phyloP scores from a whole-genome alignment of 1,140 invertebrate species.

The Adoxophyes honmai region DNA sequence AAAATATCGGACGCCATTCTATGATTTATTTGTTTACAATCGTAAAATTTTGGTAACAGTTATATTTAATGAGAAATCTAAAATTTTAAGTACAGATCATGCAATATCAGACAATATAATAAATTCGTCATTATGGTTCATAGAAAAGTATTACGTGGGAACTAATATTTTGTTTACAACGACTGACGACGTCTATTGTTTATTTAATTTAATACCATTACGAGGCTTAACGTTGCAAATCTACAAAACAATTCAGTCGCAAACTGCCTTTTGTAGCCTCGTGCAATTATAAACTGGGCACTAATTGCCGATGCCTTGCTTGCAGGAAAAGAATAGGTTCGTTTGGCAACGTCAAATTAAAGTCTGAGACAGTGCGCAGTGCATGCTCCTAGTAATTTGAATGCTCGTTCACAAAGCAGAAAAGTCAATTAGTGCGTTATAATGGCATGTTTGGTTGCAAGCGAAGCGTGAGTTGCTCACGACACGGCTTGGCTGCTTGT shows the following conservation, averaged over 20 bases:
- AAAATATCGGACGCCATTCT: too few relatives aligned
- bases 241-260: neutral
- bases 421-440: slow-evolving; percentile 30
- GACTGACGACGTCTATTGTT: neutral
- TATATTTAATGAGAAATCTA: too few relatives aligned
- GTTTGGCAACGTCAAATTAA: neutral
- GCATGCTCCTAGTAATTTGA: slow-evolving; percentile 27
- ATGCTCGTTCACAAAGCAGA: slow-evolving; percentile 26
- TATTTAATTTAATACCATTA: neutral
- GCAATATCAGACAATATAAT: too few relatives aligned
- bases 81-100: too few relatives aligned
- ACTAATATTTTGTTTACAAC: neutral
- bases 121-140: too few relatives aligned
- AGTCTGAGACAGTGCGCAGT: neutral
- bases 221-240: neutral
- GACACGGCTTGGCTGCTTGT: slow-evolving; percentile 34
- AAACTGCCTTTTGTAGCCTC: neutral
- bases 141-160: neutral
- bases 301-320: slow-evolving; percentile 5
- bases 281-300: neutral
- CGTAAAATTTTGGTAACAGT: too few relatives aligned
- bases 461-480: slow-evolving; percentile 35
- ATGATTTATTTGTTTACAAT: too few relatives aligned
- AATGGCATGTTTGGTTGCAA: slow-evolving; percentile 33
- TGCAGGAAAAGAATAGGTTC: neutral